A percentile compares a stretch with the other conserved stretches of the same genome.
phyloP scores from a whole-genome alignment of 2,797 vertebrate genomes.

The Streptopelia turtur region DNA sequence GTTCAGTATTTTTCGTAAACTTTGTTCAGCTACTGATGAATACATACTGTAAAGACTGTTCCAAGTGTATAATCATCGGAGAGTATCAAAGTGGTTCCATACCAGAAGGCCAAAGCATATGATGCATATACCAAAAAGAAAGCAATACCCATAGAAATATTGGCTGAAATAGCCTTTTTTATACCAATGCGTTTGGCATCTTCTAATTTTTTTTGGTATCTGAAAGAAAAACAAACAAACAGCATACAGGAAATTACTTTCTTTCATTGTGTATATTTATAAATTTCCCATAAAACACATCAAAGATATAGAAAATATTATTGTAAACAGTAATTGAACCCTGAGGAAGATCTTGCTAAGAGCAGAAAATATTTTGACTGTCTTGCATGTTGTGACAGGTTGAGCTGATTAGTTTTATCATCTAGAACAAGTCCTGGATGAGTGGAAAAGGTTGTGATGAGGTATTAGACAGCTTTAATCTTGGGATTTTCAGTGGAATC shows the following conservation, averaged over 20 bases:
- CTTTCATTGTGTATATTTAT: neutral
- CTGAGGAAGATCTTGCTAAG: neutral
- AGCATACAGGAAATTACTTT: neutral
- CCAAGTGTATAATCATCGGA: slow-evolving; percentile 81
- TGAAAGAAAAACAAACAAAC: slow-evolving; percentile 52
- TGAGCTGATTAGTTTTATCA: neutral
- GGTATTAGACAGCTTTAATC: neutral
- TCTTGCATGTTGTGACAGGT: neutral
- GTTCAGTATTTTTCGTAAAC: neutral
- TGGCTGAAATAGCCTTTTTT: slow-evolving; percentile 87
- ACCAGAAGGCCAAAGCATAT: slow-evolving; percentile 93
- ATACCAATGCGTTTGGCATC: slow-evolving; percentile 88
- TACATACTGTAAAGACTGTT: slow-evolving; percentile 86
- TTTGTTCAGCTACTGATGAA: neutral
- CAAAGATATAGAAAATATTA: neutral
- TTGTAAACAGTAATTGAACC: neutral
- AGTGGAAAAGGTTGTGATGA: neutral
- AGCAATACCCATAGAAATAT: slow-evolving; percentile 85
- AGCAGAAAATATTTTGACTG: neutral
- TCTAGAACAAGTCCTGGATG: neutral
- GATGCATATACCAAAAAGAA: slow-evolving; percentile 88
- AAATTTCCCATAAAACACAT: neutral
- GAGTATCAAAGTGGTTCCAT: slow-evolving; percentile 86
- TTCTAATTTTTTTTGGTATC: slow-evolving; percentile 89
- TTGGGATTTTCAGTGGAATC: neutral